These are phyloP conservation scores for Argentina silus DNA, from an alignment of 2,797 vertebrate species.

Conservation along the genomic window DNA sequence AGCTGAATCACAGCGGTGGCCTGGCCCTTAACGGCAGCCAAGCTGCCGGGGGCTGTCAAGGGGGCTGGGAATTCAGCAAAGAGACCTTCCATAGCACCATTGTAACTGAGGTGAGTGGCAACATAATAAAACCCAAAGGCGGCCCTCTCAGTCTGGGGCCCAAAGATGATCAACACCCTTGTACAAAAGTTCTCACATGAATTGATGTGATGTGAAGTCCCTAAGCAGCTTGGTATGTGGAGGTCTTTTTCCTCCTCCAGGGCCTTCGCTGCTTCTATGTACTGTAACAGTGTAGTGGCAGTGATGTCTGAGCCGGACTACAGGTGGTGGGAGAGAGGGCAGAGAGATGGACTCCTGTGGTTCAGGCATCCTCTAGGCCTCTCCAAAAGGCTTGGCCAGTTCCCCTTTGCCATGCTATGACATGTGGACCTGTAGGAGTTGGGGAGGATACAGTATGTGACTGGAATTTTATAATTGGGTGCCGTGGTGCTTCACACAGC, in stretches of 20 bases:
- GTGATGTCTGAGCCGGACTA: constrained; percentile 31
- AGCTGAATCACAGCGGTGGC: constrained; percentile 51
- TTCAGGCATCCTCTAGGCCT: constrained; percentile 30
- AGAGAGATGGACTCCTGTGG: constrained; percentile 23
- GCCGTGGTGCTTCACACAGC: neutral
- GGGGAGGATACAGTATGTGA: neutral
- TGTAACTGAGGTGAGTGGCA: constrained; percentile 70
- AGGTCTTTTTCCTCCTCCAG: neutral
- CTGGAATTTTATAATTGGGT: neutral
- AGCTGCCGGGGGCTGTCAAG: constrained; percentile 41
- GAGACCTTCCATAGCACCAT: constrained; percentile 69
- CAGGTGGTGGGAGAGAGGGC: neutral
- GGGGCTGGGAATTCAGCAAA: constrained; percentile 72
- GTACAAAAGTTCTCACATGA: neutral
- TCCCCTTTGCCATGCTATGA: constrained; percentile 2
- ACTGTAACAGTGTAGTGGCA: constrained; percentile 11
- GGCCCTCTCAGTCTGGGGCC: neutral
- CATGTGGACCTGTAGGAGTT: constrained; percentile 3
- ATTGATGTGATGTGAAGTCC: neutral
- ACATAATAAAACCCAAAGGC: neutral
- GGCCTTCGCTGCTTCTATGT: neutral
- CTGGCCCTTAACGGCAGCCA: constrained; percentile 2
- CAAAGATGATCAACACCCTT: neutral
- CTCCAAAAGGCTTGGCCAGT: neutral
- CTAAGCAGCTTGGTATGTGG: constrained; percentile 12